phyloP scores from a whole-genome alignment of 2,113 vertebrate genomes.

The Gymnocephalus cernua region DNA sequence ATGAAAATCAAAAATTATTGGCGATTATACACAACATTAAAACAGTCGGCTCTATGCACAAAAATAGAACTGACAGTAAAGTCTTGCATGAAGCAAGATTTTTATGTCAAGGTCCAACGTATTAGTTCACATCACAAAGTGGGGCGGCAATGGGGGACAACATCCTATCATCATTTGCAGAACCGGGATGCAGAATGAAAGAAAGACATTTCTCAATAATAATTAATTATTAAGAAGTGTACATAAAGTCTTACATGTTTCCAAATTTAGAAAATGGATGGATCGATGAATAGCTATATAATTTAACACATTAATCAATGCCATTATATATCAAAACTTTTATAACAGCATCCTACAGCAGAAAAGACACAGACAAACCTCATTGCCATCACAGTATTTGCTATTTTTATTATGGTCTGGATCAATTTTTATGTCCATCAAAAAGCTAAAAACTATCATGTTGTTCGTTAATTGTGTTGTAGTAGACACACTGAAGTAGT shows the following conservation, averaged over 20 bases:
- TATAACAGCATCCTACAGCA: background rate
- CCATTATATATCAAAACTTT: background rate
- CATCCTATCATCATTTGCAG: background rate
- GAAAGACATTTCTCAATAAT: background rate
- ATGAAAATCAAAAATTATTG: slow-evolving; percentile 48
- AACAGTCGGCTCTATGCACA: slow-evolving; percentile 12
- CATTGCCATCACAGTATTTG: background rate
- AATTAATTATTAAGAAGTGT: background rate
- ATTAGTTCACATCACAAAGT: slow-evolving; percentile 4
- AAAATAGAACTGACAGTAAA: slow-evolving; percentile 23
- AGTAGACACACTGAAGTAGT: background rate
- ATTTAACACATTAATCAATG: background rate
- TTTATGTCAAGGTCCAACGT: background rate
- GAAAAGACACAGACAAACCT: background rate
- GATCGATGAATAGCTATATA: background rate
- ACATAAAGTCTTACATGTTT: background rate
- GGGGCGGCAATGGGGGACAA: background rate
- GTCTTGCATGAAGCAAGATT: slow-evolving; percentile 5
- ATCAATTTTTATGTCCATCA: background rate
- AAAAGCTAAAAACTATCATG: background rate
- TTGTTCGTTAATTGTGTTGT: background rate
- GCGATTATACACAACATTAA: slow-evolving; percentile 42
- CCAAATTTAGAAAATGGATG: background rate
- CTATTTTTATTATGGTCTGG: background rate
- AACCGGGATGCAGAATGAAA: slow-evolving; percentile 1